A percentile compares a stretch with the other conserved stretches of the same genome.
phyloP scores from a whole-genome alignment of 1,140 invertebrate genomes.

The Brachionus manjavacas region DNA sequence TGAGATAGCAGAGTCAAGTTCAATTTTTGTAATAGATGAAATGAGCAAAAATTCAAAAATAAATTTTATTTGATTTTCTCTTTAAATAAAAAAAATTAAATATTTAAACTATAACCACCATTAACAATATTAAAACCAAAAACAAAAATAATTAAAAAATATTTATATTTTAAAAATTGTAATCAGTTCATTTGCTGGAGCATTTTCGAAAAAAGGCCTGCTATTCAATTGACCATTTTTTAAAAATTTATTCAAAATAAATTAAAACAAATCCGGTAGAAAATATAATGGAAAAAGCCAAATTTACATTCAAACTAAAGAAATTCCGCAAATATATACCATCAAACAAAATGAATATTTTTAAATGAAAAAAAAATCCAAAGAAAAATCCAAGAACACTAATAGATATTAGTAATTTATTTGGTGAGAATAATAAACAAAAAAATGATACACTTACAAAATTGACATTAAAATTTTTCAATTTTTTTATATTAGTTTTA shows the following conservation, averaged over 20 bases:
- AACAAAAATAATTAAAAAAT: not conserved
- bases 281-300: not conserved
- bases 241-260: constrained; percentile 9
- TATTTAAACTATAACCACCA: constrained; percentile 23
- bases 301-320: constrained; percentile 2
- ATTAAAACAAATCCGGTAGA: constrained; percentile 3
- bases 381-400: not conserved
- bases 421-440: not conserved
- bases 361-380: not conserved
- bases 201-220: not conserved
- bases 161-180: not conserved
- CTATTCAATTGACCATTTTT: not conserved
- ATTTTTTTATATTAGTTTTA: not conserved
- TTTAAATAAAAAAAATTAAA: constrained; percentile 1
- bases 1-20: no score
- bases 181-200: not conserved
- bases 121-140: not conserved
- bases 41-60: not conserved
- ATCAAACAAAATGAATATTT: not conserved
- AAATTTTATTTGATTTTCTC: constrained; percentile 32
- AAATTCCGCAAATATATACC: not conserved
- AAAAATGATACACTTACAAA: constrained; percentile 3
- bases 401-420: not conserved
- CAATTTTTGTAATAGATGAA: not conserved
- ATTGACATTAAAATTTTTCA: not conserved